phyloP scores from a whole-genome alignment of 1,140 invertebrate genomes.

The Trichonephila inaurata region DNA sequence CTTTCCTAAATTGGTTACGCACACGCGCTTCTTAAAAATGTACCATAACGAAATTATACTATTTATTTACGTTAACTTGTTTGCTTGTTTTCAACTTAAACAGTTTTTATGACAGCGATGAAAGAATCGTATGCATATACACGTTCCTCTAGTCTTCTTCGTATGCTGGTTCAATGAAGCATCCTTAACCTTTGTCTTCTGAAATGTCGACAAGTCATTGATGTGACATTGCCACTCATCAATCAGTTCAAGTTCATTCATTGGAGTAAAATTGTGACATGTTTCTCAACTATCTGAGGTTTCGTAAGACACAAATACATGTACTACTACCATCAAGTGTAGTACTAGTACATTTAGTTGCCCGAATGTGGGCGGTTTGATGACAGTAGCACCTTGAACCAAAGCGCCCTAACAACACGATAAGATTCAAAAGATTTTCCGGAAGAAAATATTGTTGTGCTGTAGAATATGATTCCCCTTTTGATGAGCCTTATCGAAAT shows the following conservation, averaged over 20 bases:
- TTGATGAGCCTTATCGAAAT: neutral
- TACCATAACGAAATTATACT: no score
- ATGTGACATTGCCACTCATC: neutral
- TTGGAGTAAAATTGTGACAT: neutral
- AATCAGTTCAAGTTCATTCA: neutral
- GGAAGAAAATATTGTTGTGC: neutral
- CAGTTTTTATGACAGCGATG: no score
- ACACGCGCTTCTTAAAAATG: no score
- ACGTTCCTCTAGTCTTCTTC: neutral
- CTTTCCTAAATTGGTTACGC: no score
- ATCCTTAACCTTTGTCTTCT: conserved; percentile 6
- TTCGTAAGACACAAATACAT: neutral
- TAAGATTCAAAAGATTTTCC: conserved; percentile 21
- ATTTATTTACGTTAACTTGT: no score
- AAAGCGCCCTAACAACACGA: neutral
- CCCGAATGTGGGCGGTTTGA: neutral
- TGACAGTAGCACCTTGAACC: neutral
- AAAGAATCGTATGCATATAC: no score
- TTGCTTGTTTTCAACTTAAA: no score
- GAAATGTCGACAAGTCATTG: neutral
- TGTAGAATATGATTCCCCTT: neutral
- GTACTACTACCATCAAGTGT: neutral
- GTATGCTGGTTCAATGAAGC: neutral
- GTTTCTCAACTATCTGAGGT: neutral
- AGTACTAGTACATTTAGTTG: neutral